These are phyloP conservation scores for Caenorhabditis sinica DNA, from an alignment of 2,888 invertebrate genomes.

Conservation along the genomic window DNA sequence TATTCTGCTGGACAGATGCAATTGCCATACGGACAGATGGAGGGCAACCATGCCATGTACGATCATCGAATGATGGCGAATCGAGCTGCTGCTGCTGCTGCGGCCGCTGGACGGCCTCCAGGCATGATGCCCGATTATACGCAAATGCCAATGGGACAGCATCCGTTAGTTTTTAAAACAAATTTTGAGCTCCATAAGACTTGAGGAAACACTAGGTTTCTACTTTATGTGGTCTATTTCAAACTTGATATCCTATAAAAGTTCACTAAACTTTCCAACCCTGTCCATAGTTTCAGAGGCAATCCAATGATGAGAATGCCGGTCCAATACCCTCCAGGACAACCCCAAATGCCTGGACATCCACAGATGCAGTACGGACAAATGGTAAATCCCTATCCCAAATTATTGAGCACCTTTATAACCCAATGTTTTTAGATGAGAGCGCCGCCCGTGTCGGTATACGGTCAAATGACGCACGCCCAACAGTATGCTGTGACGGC, in stretches of 20 bases:
- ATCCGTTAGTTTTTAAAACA: constrained; percentile 46
- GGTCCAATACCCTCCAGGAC: constrained; percentile 47
- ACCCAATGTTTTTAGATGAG: constrained; percentile 39
- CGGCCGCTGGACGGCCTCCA: constrained; percentile 44
- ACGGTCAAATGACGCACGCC: constrained; percentile 48
- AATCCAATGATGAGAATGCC: constrained; percentile 51
- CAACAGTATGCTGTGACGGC: constrained; percentile 53
- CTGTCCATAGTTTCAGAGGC: constrained; percentile 8
- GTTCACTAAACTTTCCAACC: neutral
- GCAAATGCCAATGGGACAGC: constrained; percentile 52
- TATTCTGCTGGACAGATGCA: constrained; percentile 47
- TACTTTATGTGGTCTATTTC: too few species aligned
- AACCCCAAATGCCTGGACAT: constrained; percentile 42
- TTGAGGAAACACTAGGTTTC: too few species aligned
- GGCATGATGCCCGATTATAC: constrained; percentile 58
- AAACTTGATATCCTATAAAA: neutral
- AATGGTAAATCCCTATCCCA: constrained; percentile 31
- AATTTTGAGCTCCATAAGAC: neutral
- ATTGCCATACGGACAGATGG: constrained; percentile 63
- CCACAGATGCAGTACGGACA: constrained; percentile 55
- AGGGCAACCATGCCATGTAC: constrained; percentile 60
- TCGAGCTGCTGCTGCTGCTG: constrained; percentile 29
- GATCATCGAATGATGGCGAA: constrained; percentile 49
- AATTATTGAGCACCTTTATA: neutral
- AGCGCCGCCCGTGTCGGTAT: constrained; percentile 54